Base-by-base conservation (phyloP, 2,113 vertebrate species). In the Leiothrix lutea region DNA sequence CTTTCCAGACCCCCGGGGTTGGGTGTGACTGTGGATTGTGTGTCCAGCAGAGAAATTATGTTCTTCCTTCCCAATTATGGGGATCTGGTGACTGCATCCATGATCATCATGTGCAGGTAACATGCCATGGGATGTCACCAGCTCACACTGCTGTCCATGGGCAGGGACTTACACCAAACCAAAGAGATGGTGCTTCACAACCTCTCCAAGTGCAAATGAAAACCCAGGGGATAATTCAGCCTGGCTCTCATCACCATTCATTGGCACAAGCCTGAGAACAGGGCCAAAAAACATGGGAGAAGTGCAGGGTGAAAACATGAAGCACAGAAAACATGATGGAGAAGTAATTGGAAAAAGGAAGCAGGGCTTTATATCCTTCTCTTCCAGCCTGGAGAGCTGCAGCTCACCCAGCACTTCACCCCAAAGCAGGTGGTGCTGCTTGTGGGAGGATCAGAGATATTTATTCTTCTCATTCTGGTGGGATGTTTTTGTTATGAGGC, bases 351-450 rank as follows among this genome's bases (percentile, higher is more conserved):
- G 21, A 26, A 23, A 78, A 45, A 71, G 13, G 33, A 82, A 60
- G 36, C 1, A 29, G 26, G 38, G 17, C 14, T 85, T 88, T 45
- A 56, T 54, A 51, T 80, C n/a, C 22, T 36, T 13, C 38, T 71
- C 13, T 66, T 80, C 62, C 25, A 85, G 48, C 44, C 16, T 90
- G 57, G 36, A 73, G 26, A 87, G 29, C 73, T 90, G 57, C 66
- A 54, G 51, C 57, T 90, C 45, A 56, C 23, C 13, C 3, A 2
- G 13, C 0, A 0, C 66, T 74, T 86, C 1, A 0, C 31, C 53
- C 48, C 74, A 17, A 22, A 50, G 54, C 6, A 6, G 20, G n/a
- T 80, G 54, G 71, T 70, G 86, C 58, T 72, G 67, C 60, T 7
- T 33, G 58, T 65, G 83, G 86, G 67, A 91, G 58, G 80, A 70